Evolutionary conservation across 2,888 invertebrate species (phyloP).

Genomic region (Caenorhabditis macrosperma): DNA sequence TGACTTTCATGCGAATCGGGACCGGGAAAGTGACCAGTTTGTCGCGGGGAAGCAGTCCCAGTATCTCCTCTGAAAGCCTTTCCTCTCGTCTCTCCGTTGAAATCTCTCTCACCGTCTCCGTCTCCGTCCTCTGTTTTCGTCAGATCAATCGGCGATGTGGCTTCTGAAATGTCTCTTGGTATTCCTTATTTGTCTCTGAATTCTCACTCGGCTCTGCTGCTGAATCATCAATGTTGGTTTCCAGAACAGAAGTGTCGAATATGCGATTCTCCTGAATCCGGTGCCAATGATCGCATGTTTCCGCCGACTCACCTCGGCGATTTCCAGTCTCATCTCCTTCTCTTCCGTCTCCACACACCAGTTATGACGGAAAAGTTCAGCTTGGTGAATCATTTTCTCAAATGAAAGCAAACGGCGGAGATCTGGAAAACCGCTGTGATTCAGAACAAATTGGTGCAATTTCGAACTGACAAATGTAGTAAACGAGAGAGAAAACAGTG

Average conservation of each 20-base stretch:
- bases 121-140: constrained; percentile 24
- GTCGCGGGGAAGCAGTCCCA: constrained; percentile 29
- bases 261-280: constrained; percentile 33
- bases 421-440: constrained; percentile 3
- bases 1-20: constrained; percentile 10
- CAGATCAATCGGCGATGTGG: neutral
- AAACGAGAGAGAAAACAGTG: constrained; percentile 23
- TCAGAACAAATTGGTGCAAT: neutral
- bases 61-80: constrained; percentile 23
- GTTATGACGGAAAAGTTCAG: constrained; percentile 45
- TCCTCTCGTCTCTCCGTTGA: neutral
- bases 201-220: neutral
- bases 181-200: neutral
- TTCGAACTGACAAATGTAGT: constrained; percentile 31
- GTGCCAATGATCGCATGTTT: too few relatives aligned
- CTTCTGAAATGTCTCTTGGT: neutral
- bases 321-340: constrained; percentile 20
- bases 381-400: constrained; percentile 37
- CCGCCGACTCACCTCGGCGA: constrained; percentile 12
- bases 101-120: constrained; percentile 8
- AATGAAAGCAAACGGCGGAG: constrained; percentile 32
- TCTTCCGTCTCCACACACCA: constrained; percentile 43
- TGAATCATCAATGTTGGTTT: constrained; percentile 26
- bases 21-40: constrained; percentile 25
- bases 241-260: constrained; percentile 39